phyloP scores from a whole-genome alignment of 2,888 invertebrate genomes.

The Scaptomyza flava region DNA sequence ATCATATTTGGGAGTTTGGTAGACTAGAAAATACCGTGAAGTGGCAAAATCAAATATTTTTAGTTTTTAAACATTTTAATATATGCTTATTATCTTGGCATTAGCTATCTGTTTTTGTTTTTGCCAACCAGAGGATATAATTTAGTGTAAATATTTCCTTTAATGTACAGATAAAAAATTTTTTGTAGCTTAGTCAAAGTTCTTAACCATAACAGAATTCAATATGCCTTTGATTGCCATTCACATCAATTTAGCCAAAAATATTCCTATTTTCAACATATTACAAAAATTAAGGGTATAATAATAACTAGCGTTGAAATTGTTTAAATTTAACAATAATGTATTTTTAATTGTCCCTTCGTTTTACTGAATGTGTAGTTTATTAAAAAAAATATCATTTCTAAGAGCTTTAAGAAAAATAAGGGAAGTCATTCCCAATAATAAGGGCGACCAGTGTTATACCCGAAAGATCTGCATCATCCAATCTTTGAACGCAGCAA shows the following conservation, averaged over 20 bases:
- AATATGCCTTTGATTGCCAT: background rate
- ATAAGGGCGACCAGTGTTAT: no score
- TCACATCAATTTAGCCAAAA: background rate
- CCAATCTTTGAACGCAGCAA: no score
- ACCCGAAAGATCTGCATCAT: no score
- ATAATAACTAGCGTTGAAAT: background rate
- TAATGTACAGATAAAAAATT: no score
- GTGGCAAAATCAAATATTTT: no score
- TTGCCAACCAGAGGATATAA: no score
- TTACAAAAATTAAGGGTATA: background rate
- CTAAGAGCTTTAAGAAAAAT: background rate
- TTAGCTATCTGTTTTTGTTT: no score
- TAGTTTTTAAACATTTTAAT: no score
- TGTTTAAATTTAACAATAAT: background rate
- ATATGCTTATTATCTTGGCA: background rate
- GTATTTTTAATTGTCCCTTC: background rate
- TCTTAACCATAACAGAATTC: no score
- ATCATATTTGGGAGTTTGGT: background rate
- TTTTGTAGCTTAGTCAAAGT: no score
- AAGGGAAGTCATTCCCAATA: background rate
- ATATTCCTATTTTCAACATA: background rate
- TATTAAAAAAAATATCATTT: background rate
- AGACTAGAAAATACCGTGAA: background rate
- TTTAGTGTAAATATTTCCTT: no score
- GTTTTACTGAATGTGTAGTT: background rate